These are phyloP conservation scores for Beroe ovata DNA, from an alignment of 37 sponge, comb jelly and placozoan species.

Conservation along the genomic window DNA sequence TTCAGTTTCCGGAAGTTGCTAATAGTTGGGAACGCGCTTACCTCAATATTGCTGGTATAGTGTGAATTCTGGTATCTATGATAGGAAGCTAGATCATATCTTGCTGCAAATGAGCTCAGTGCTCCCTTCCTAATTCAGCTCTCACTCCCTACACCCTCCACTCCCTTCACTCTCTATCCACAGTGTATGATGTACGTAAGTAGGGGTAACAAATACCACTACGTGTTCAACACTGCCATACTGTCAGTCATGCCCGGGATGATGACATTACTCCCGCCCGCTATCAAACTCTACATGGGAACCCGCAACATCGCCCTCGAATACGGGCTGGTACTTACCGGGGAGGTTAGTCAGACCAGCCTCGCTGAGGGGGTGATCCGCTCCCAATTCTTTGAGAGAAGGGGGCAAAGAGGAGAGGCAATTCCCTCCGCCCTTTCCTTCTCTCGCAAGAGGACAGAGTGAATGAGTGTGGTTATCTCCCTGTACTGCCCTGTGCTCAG, in stretches of 20 bases:
- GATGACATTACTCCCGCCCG: slow-evolving; percentile 28
- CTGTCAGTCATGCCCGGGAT: slow-evolving; percentile 42
- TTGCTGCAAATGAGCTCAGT: too few species aligned
- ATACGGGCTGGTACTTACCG: slow-evolving; percentile 41
- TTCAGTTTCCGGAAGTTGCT: not conserved
- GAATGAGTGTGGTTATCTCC: too few species aligned
- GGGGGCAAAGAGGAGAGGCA: too few species aligned
- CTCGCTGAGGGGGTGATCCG: not conserved
- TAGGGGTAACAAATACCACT: not conserved
- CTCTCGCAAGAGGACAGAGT: too few species aligned
- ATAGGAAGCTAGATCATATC: too few species aligned
- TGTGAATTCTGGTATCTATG: too few species aligned
- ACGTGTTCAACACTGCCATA: not conserved
- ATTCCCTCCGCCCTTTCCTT: too few species aligned
- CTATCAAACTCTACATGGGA: slow-evolving; percentile 59
- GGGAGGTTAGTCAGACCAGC: slow-evolving; percentile 27
- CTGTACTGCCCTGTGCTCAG: too few species aligned
- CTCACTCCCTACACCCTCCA: not conserved
- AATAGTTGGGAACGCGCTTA: not conserved
- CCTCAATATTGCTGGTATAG: slow-evolving; percentile 30
- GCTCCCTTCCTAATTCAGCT: too few species aligned
- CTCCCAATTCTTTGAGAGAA: too few species aligned
- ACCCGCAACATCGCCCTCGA: slow-evolving; percentile 10
- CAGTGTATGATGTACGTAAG: not conserved
- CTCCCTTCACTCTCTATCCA: not conserved